These are phyloP conservation scores for Oryzias sinensis DNA, from an alignment of 2,797 vertebrate species.

Conservation along the genomic window DNA sequence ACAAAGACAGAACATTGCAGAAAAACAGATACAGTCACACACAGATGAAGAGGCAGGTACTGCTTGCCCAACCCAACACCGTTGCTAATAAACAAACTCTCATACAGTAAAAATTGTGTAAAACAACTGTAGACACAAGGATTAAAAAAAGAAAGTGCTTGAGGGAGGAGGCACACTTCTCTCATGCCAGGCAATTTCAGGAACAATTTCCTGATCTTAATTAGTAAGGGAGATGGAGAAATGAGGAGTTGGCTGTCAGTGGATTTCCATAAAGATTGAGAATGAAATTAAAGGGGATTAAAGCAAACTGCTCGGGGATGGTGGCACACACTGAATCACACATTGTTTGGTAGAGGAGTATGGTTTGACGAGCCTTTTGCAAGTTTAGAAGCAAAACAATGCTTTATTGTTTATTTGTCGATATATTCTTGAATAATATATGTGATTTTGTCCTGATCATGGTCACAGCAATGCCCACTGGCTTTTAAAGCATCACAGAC, in stretches of 20 bases:
- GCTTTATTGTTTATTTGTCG: not conserved
- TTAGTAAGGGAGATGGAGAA: conserved; percentile 66
- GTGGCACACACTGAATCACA: conserved; percentile 24
- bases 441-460: too few relatives aligned
- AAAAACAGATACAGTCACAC: conserved; percentile 34
- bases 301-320: conserved; percentile 60
- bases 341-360: conserved; percentile 16
- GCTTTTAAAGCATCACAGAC: not conserved
- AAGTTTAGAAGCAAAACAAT: conserved; percentile 4
- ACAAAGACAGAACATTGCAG: conserved; percentile 23
- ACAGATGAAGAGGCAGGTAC: conserved; percentile 21
- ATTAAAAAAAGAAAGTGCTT: conserved; percentile 35
- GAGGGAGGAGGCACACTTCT: conserved; percentile 37
- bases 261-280: conserved; percentile 75
- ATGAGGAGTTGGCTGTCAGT: conserved; percentile 58
- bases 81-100: conserved; percentile 1
- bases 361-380: conserved; percentile 10
- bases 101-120: conserved; percentile 8
- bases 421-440: not conserved
- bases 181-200: conserved; percentile 57
- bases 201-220: conserved; percentile 68
- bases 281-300: conserved; percentile 75
- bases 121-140: conserved; percentile 26
- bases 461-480: too few relatives aligned
- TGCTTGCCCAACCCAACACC: not conserved